Conservation (phyloP, 1,140 invertebrate genomes). For the Orchesella cincta region DNA sequence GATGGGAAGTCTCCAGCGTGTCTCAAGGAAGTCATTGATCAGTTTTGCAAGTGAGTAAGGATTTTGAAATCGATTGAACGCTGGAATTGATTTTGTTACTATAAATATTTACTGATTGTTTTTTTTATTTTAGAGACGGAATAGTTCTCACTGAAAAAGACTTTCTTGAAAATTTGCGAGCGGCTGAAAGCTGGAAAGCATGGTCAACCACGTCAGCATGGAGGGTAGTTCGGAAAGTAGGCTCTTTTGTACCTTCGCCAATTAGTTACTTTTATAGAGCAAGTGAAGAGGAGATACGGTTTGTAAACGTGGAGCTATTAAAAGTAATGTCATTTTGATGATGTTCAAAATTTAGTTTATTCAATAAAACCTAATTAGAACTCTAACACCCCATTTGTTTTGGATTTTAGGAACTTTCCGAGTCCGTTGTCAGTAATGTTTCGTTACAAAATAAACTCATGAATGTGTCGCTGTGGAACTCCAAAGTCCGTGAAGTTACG, state of each 20-base stretch:
- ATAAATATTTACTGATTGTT: slow-evolving; percentile 16
- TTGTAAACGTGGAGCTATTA: neutral
- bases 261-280: neutral
- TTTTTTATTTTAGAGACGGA: slow-evolving; percentile 13
- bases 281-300: neutral
- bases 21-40: slow-evolving; percentile 28
- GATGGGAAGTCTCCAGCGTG: slow-evolving; percentile 16
- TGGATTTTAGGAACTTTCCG: neutral
- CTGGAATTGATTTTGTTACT: too few relatives aligned
- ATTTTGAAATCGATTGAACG: too few relatives aligned
- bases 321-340: slow-evolving; percentile 3
- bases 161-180: neutral
- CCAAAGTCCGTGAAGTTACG: neutral
- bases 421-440: too few relatives aligned
- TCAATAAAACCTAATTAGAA: neutral
- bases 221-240: neutral
- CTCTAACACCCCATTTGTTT: neutral
- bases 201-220: neutral
- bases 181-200: neutral
- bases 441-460: neutral
- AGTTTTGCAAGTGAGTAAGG: slow-evolving; percentile 16
- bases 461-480: neutral
- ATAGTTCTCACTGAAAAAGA: neutral
- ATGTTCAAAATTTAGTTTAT: neutral
- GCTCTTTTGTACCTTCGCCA: neutral